Evolutionary conservation across 1,140 invertebrate genomes (phyloP).

Genomic region (Diprion similis): DNA sequence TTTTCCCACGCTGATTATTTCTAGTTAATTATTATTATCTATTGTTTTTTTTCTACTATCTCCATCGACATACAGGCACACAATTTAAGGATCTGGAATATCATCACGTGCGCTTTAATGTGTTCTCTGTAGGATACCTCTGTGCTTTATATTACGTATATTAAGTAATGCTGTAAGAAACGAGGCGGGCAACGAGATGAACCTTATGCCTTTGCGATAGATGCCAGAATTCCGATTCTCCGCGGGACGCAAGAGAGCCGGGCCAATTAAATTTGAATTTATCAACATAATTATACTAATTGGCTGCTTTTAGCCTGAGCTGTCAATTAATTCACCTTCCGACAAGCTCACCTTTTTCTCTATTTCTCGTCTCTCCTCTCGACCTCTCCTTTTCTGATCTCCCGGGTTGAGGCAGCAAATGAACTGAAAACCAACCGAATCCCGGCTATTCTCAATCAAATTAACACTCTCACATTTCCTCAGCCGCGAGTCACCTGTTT

Average conservation of each 20-base stretch:
- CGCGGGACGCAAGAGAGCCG: conserved; percentile 16
- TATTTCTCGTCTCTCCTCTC: not conserved
- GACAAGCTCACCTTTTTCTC: not conserved
- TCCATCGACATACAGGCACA: too few species aligned
- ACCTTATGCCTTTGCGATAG: not conserved
- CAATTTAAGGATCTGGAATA: too few species aligned
- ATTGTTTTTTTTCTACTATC: too few species aligned
- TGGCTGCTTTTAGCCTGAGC: conserved; percentile 24
- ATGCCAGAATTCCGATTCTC: conserved; percentile 34
- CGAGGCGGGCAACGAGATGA: too few species aligned
- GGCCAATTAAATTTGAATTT: conserved; percentile 39
- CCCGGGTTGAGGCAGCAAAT: not conserved
- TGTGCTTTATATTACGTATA: too few species aligned
- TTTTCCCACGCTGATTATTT: too few species aligned
- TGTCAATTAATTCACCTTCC: conserved; percentile 16
- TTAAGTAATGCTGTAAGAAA: too few species aligned
- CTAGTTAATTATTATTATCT: too few species aligned
- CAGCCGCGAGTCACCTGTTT: too few species aligned
- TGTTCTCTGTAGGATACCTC: too few species aligned
- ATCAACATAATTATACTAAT: conserved; percentile 38
- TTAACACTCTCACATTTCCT: not conserved
- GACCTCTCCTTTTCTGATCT: too few species aligned
- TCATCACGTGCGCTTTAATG: too few species aligned
- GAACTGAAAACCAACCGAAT: not conserved
- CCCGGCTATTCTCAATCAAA: not conserved